phyloP scores from a whole-genome alignment of 1,140 invertebrate species.

The Sarcophaga bullata region DNA sequence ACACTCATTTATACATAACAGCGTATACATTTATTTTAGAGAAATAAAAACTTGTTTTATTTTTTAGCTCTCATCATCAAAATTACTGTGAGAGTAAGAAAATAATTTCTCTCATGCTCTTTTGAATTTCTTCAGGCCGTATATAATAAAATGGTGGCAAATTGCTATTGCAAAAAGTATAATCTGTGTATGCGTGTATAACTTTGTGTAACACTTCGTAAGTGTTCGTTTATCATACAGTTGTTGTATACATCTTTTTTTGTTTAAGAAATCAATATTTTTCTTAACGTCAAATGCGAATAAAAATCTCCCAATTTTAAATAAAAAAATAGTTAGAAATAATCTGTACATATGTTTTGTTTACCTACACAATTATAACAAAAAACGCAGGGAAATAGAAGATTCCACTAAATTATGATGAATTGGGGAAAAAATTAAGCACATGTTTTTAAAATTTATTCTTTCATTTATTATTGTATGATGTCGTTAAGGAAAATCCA shows the following conservation, averaged over 20 bases:
- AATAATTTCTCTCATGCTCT: neutral
- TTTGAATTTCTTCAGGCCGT: neutral
- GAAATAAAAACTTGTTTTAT: neutral
- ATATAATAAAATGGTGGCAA: constrained; percentile 36
- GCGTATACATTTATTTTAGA: too few species aligned
- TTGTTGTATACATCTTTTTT: neutral
- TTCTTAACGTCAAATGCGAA: neutral
- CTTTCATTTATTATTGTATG: too few species aligned
- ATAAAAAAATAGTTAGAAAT: neutral
- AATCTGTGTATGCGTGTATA: too few species aligned
- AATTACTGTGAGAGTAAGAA: neutral
- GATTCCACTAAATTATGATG: neutral
- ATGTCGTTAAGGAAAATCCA: too few species aligned
- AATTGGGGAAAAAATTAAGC: neutral
- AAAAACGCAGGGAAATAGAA: neutral
- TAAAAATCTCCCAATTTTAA: neutral
- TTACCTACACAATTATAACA: neutral
- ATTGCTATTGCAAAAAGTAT: neutral
- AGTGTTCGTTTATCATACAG: neutral
- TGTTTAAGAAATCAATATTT: constrained; percentile 6
- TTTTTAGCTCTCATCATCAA: neutral
- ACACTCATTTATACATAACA: neutral
- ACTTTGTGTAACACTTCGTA: neutral
- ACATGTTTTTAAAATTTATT: neutral
- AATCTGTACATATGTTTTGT: constrained; percentile 15